These are phyloP conservation scores for Nebria salina DNA, from an alignment of 2,888 invertebrate genomes.

Conservation along the genomic window DNA sequence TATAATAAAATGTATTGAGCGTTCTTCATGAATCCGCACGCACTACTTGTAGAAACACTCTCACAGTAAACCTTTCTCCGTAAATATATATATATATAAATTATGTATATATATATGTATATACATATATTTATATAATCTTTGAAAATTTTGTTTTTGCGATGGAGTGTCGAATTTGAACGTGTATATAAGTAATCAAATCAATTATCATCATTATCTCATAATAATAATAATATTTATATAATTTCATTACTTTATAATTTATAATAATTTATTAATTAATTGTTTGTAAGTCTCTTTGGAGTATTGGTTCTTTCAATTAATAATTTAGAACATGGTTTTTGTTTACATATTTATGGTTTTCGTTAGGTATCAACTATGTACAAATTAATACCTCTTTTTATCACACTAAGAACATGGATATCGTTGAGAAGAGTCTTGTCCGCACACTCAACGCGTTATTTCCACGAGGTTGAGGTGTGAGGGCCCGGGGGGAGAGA, in stretches of 20 bases:
- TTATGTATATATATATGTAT: neutral
- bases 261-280: conserved; percentile 51
- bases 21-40: conserved; percentile 43
- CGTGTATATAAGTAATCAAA: conserved; percentile 45
- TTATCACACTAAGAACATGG: conserved; percentile 49
- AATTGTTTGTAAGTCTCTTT: conserved; percentile 57
- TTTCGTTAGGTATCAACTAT: conserved; percentile 45
- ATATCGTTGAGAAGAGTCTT: conserved; percentile 47
- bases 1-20: conserved; percentile 47
- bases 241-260: conserved; percentile 45
- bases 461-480: conserved; percentile 22
- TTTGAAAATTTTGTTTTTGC: conserved; percentile 15
- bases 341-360: conserved; percentile 54
- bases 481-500: conserved; percentile 12
- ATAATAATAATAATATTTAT: conserved; percentile 23
- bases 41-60: conserved; percentile 45
- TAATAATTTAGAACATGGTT: conserved; percentile 64
- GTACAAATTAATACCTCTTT: conserved; percentile 37
- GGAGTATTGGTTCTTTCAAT: conserved; percentile 61
- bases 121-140: conserved; percentile 7
- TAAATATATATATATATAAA: conserved; percentile 2
- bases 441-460: conserved; percentile 44
- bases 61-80: conserved; percentile 40
- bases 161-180: conserved; percentile 44
- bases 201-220: conserved; percentile 26